Base-by-base conservation (phyloP, 2,113 vertebrate genomes). In the Chrysochloris asiatica region DNA sequence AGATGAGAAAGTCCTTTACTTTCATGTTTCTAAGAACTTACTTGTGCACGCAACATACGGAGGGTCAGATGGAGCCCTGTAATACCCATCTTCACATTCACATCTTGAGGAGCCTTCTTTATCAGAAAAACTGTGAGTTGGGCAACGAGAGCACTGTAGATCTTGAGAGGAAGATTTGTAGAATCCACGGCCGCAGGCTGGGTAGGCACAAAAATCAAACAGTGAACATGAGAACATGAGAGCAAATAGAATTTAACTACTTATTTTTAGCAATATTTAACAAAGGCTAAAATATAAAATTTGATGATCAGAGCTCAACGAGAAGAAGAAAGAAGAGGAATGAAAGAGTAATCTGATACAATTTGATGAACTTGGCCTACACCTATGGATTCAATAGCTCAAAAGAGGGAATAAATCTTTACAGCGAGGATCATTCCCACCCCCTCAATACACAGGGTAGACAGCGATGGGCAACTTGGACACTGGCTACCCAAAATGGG, bases 151-250 rank as follows among this genome's bases (percentile, higher is more conserved):
- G 87, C 99, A 99, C 97, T 99, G 99, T 26, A 99, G 98, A 97
- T 99, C 99, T 98, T 99, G 99, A n/a, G 99, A 99, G 67, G 99
- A 99, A 56, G 99, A 99, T 97, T 99, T 99, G 98, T 99, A 99
- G 98, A 99, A 99, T 72, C 99, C 99, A 84, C 98, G 99, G 21
- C 99, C 98, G 93, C 99, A 99, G 69, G 99, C 99, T 99, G 97
- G 67, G 52, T 59, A 30, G 80, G 61, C 95, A 95, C 96, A 69
- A 38, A n/a, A 36, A 36, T 36, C 54, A 65, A 65, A 69, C n/a
- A 69, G 33, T 24, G 28, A 95, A 94, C 47, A 73, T 8, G 92
- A 76, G 28, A 71, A 93, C 5, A 45, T 73, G 43, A 93, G 77
- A 79, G 30, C 5, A 75, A 83, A 30, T 6, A 87, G 19, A 63